Evolutionary conservation across 2,797 vertebrate genomes (phyloP).

Genomic region (Liasis olivaceus): DNA sequence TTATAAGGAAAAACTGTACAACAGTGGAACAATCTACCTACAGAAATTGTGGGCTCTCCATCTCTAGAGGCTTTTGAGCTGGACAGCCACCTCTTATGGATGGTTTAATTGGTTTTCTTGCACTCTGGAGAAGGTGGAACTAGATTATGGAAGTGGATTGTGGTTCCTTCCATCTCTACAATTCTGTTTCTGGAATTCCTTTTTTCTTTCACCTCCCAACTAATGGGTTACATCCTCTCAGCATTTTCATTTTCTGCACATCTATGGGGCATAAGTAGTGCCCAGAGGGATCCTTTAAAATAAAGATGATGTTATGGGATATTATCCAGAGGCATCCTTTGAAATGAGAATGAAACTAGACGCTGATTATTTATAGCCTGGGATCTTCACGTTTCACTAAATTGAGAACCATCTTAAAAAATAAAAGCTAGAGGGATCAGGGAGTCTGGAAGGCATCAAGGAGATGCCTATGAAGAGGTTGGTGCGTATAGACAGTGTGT

Average conservation of each 20-base stretch:
- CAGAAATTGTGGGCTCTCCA: not conserved
- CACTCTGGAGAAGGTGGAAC: not conserved
- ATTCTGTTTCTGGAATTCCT: not conserved
- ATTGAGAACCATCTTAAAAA: not conserved
- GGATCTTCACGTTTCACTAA: not conserved
- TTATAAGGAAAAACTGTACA: not conserved
- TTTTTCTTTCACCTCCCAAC: not conserved
- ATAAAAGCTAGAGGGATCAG: not conserved
- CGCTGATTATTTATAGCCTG: not conserved
- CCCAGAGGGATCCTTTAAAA: not conserved
- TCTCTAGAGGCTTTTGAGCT: not conserved
- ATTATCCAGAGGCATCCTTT: not conserved
- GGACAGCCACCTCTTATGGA: not conserved
- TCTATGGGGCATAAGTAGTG: not conserved
- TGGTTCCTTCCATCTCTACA: not conserved
- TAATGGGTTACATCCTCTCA: not conserved
- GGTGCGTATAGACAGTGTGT: not conserved
- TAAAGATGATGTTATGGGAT: not conserved
- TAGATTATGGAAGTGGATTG: not conserved
- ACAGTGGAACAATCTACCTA: not conserved
- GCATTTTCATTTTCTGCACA: not conserved
- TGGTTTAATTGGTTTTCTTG: not conserved
- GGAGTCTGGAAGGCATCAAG: not conserved
- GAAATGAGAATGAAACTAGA: not conserved
- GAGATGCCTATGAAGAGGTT: not conserved